Percentiles rank a stretch among this genome's conserved stretches.
Evolutionary conservation across 2,113 vertebrate species (phyloP).

Genomic region (Castor canadensis): DNA sequence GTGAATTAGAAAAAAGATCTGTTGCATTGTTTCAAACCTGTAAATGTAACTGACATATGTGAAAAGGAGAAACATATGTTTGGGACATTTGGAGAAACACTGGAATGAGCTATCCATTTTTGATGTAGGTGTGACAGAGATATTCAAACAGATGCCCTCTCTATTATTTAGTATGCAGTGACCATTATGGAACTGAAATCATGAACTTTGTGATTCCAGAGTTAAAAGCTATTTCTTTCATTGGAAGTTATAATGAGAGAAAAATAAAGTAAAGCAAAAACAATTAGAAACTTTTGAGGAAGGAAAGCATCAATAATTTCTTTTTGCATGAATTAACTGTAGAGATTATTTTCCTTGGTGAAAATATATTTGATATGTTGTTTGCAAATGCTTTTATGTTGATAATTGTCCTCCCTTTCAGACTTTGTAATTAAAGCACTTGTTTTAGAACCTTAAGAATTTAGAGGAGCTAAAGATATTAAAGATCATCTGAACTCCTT

Average conservation of each 20-base stretch:
- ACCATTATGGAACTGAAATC: not conserved
- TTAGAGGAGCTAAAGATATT: not conserved
- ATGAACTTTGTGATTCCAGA: not conserved
- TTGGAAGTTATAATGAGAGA: not conserved
- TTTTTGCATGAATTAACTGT: not conserved
- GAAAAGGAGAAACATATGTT: not conserved
- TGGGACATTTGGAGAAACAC: not conserved
- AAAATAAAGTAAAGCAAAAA: slow-evolving; percentile 24
- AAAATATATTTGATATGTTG: not conserved
- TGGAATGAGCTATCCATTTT: not conserved
- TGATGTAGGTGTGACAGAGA: not conserved
- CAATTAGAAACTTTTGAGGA: not conserved
- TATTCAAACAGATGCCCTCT: not conserved
- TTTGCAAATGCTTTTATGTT: not conserved
- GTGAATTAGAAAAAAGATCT: not conserved
- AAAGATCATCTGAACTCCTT: not conserved
- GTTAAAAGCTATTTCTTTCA: not conserved
- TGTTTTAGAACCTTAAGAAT: not conserved
- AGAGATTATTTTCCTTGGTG: not conserved
- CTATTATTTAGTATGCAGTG: not conserved
- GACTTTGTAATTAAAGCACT: not conserved
- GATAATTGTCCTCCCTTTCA: not conserved
- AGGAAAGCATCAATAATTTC: not conserved
- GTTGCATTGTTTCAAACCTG: not conserved
- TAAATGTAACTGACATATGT: not conserved